These are phyloP conservation scores for Eristalinus aeneus DNA, from an alignment of 2,888 invertebrate species.

Conservation along the genomic window DNA sequence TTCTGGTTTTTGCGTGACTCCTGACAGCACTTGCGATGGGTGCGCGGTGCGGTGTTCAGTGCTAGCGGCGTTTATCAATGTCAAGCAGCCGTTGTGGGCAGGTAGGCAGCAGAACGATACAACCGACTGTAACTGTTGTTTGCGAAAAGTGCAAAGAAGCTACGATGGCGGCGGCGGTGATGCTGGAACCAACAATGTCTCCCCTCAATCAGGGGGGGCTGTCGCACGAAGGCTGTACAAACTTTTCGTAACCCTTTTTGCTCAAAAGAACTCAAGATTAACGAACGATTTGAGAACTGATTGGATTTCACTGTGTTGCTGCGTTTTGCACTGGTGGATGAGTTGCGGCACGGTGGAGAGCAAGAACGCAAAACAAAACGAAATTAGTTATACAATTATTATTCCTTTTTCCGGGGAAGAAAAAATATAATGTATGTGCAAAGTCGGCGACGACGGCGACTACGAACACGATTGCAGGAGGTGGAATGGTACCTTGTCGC, in stretches of 20 bases:
- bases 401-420: slow-evolving; percentile 61
- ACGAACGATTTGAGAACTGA: slow-evolving; percentile 37
- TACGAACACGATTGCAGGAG: slow-evolving; percentile 40
- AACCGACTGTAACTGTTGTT: slow-evolving; percentile 9
- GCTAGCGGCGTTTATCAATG: not conserved
- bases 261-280: not conserved
- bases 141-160: slow-evolving; percentile 2
- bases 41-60: not conserved
- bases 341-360: slow-evolving; percentile 57
- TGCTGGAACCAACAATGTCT: not conserved
- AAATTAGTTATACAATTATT: slow-evolving; percentile 62
- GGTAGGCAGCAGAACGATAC: not conserved
- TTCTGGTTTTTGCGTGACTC: not conserved
- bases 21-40: not conserved
- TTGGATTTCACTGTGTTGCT: slow-evolving; percentile 57
- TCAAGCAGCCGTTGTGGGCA: not conserved
- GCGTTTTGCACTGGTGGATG: slow-evolving; percentile 54
- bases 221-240: not conserved
- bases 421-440: slow-evolving; percentile 60
- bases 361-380: slow-evolving; percentile 44
- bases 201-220: not conserved
- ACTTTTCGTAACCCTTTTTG: slow-evolving; percentile 17
- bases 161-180: not conserved
- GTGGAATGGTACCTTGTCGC: slow-evolving; percentile 14
- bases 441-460: slow-evolving; percentile 59